Percentiles rank a stretch among this genome's conserved stretches.
Evolutionary conservation across 2,888 invertebrate species (phyloP).

Genomic region (Chelonus formosanus): DNA sequence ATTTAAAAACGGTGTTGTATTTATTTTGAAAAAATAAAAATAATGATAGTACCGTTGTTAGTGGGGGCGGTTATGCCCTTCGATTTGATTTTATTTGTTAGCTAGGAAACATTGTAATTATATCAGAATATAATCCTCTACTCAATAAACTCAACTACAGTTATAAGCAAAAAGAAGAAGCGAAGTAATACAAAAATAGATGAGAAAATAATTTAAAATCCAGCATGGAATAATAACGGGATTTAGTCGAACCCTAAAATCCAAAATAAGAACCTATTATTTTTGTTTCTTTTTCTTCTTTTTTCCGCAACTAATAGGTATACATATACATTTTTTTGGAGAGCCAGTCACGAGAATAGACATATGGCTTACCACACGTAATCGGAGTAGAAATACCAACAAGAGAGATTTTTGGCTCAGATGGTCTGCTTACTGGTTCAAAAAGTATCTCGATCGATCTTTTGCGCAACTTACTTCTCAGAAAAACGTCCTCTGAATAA

Average conservation of each 20-base stretch:
- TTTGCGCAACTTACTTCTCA: constrained; percentile 35
- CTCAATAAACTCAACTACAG: too few species aligned
- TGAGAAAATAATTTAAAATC: constrained; percentile 6
- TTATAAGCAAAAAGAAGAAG: constrained; percentile 1
- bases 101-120: too few species aligned
- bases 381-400: constrained; percentile 28
- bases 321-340: background rate
- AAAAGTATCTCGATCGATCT: constrained; percentile 35
- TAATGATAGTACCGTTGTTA: too few species aligned
- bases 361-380: constrained; percentile 15
- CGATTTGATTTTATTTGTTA: too few species aligned
- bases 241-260: constrained; percentile 10
- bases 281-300: constrained; percentile 10
- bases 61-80: too few species aligned
- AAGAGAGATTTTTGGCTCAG: constrained; percentile 23
- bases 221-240: constrained; percentile 12
- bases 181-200: constrained; percentile 6
- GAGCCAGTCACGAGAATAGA: constrained; percentile 15
- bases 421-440: constrained; percentile 20
- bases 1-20: too few species aligned
- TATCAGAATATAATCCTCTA: too few species aligned
- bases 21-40: too few species aligned
- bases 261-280: constrained; percentile 23
- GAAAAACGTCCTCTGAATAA: constrained; percentile 32
- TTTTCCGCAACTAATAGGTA: constrained; percentile 20